Conservation (phyloP, 2,113 vertebrate species). For the Lepus timidus region DNA sequence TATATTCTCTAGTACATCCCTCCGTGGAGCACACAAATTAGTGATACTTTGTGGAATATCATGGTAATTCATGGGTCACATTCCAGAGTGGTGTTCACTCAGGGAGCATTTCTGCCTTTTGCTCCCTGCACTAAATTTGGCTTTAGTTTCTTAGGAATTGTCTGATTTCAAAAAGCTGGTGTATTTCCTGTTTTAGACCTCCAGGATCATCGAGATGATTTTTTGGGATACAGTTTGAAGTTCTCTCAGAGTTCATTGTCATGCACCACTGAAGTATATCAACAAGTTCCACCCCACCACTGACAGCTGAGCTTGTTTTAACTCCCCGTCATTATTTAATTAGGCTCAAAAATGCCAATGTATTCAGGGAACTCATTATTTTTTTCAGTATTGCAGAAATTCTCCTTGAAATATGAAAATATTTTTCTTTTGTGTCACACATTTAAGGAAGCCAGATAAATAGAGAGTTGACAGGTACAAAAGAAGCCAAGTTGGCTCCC, state of each 20-base stretch:
- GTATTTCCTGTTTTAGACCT: slow-evolving; percentile 17
- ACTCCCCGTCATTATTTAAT: slow-evolving; percentile 61
- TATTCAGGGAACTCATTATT: not conserved
- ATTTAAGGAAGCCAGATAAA: slow-evolving; percentile 62
- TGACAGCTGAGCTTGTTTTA: slow-evolving; percentile 63
- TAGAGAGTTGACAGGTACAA: slow-evolving; percentile 21
- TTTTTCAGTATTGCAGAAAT: slow-evolving; percentile 49
- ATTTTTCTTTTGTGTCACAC: slow-evolving; percentile 36
- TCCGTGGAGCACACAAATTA: not conserved
- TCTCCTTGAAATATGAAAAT: slow-evolving; percentile 43
- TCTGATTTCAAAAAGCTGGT: not conserved
- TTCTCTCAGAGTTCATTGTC: slow-evolving; percentile 3
- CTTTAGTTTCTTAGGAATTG: slow-evolving; percentile 54
- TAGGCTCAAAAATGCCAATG: slow-evolving; percentile 6
- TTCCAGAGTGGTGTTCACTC: not conserved
- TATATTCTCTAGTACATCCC: not conserved
- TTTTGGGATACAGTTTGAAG: slow-evolving; percentile 42
- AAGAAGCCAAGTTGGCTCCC: not conserved
- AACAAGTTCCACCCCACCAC: slow-evolving; percentile 42
- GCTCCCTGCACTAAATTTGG: not conserved
- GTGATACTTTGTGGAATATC: not conserved
- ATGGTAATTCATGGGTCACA: not conserved
- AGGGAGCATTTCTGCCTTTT: slow-evolving; percentile 1
- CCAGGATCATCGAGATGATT: slow-evolving; percentile 33
- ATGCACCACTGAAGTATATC: slow-evolving; percentile 4